A percentile compares a stretch with the other conserved stretches of the same genome.
These are phyloP conservation scores for Uloborus plumipes DNA, from an alignment of 2,888 invertebrate species.

Conservation along the genomic window DNA sequence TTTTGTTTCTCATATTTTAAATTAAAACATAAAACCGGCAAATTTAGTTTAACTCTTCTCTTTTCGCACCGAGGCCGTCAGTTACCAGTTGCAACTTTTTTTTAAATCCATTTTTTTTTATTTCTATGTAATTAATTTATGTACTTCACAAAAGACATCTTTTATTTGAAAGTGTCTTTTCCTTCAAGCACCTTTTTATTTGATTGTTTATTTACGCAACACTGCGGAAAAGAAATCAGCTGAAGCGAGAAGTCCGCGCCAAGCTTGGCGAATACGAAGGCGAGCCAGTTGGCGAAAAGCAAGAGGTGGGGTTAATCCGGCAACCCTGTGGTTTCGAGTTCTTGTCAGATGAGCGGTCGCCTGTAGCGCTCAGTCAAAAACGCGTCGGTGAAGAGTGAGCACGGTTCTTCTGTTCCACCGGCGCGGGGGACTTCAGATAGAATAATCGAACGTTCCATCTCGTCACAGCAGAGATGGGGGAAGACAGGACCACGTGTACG, in stretches of 20 bases:
- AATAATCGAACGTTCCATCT: not conserved
- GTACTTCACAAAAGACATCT: too few relatives aligned
- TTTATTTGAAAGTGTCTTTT: too few relatives aligned
- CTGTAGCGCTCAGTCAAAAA: constrained; percentile 22
- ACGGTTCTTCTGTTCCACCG: constrained; percentile 14
- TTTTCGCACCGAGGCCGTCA: too few relatives aligned
- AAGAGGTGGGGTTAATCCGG: not conserved
- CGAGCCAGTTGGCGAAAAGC: constrained; percentile 19
- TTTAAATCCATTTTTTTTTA: too few relatives aligned
- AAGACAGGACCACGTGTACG: constrained; percentile 38
- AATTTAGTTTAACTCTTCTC: too few relatives aligned
- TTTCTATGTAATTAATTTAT: too few relatives aligned
- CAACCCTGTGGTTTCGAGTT: constrained; percentile 57
- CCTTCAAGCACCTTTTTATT: too few relatives aligned
- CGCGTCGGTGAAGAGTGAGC: constrained; percentile 32
- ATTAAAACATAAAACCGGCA: not conserved
- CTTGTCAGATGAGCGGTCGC: constrained; percentile 58
- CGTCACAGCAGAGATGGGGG: constrained; percentile 32
- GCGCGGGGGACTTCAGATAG: not conserved
- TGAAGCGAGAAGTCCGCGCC: constrained; percentile 12
- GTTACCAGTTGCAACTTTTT: too few relatives aligned
- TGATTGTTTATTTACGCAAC: too few relatives aligned
- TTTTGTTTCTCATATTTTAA: not conserved
- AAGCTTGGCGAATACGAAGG: constrained; percentile 19
- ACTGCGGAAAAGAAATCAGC: not conserved